phyloP scores from a whole-genome alignment of 2,797 vertebrate genomes.

The Eurystomus glaucurus region DNA sequence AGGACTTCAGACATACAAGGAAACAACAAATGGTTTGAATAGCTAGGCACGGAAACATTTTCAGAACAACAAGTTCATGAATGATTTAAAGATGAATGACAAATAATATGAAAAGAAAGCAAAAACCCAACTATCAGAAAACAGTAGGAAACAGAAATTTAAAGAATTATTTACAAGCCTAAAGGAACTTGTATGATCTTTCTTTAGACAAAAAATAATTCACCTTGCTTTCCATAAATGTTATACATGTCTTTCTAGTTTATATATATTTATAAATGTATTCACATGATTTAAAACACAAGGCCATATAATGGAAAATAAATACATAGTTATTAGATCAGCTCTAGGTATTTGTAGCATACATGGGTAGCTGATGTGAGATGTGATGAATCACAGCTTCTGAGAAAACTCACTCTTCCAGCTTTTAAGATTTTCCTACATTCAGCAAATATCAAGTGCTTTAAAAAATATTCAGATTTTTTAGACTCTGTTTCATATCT shows the following conservation, averaged over 20 bases:
- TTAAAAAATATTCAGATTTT: neutral
- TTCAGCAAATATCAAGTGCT: neutral
- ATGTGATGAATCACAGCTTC: neutral
- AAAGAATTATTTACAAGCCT: neutral
- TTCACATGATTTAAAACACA: neutral
- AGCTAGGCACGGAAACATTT: neutral
- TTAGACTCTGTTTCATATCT: neutral
- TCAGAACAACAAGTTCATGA: neutral
- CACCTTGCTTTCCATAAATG: accelerated
- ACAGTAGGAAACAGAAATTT: neutral
- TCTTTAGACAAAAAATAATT: neutral
- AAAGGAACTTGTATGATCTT: neutral
- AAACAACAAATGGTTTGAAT: neutral
- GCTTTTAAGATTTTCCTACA: neutral
- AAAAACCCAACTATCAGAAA: neutral
- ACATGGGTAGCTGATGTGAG: neutral
- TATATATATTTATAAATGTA: neutral
- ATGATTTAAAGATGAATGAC: neutral
- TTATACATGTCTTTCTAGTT: neutral
- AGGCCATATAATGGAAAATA: neutral
- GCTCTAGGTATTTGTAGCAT: neutral
- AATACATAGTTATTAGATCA: neutral
- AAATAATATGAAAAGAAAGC: neutral
- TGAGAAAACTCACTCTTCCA: neutral
- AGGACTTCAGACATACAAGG: neutral